These are phyloP conservation scores for Triplophysa tibetana DNA, from an alignment of 2,113 vertebrate species.

Conservation along the genomic window DNA sequence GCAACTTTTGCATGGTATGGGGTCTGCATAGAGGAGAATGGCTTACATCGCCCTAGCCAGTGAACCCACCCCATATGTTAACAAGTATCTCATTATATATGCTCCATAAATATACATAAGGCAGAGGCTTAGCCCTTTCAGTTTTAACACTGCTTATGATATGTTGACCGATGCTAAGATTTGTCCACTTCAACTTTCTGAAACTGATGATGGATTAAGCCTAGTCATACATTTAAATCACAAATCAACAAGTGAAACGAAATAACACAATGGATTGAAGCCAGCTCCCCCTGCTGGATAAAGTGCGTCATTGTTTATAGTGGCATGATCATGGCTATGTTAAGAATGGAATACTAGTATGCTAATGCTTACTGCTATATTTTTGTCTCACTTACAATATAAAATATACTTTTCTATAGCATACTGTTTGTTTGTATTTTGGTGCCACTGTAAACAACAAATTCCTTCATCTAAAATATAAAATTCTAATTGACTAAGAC, in stretches of 20 bases:
- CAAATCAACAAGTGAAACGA: too few relatives aligned
- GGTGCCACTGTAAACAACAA: neutral
- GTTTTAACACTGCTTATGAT: neutral
- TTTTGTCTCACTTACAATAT: too few relatives aligned
- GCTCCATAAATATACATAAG: neutral
- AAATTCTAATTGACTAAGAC: neutral
- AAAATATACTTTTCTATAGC: neutral
- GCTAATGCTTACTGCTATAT: too few relatives aligned
- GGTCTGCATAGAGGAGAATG: neutral
- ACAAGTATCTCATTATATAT: neutral
- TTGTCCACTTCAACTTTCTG: neutral
- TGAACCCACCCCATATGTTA: neutral
- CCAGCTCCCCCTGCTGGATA: constrained; percentile 2
- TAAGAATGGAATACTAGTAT: neutral
- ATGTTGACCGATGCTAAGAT: neutral
- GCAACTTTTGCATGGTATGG: neutral
- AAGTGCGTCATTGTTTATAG: neutral
- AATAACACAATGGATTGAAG: neutral
- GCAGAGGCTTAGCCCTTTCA: neutral
- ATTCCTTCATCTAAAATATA: neutral
- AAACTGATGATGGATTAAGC: neutral
- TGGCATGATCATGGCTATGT: neutral
- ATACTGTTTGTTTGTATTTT: neutral
- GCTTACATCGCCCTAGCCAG: neutral
- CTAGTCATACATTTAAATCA: too few relatives aligned